Conservation (phyloP, 2,888 invertebrate genomes). For the Gymnoscelis rufifasciata region DNA sequence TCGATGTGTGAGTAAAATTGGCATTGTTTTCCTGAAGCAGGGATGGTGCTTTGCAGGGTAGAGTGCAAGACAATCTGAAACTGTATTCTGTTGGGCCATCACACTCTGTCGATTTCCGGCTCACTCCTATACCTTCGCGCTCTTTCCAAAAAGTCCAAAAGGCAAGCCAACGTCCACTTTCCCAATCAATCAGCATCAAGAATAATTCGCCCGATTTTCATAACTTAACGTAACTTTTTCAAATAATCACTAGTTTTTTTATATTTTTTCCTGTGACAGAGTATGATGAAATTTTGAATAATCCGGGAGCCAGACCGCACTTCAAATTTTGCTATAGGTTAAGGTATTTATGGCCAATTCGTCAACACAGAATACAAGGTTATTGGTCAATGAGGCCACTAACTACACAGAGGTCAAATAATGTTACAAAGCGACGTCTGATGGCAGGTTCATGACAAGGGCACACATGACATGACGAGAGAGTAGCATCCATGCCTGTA, state of each 20-base stretch:
- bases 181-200: too few species aligned
- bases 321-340: background rate
- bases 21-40: conserved; percentile 76
- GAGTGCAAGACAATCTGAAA: conserved; percentile 65
- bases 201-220: too few species aligned
- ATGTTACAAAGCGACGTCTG: conserved; percentile 7
- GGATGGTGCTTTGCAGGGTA: conserved; percentile 70
- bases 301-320: conserved; percentile 2
- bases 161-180: too few species aligned
- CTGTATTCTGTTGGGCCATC: conserved; percentile 58
- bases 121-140: too few species aligned
- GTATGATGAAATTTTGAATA: conserved; percentile 13
- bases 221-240: too few species aligned
- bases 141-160: too few species aligned
- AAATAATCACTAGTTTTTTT: background rate
- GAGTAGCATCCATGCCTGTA: conserved; percentile 8
- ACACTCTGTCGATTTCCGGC: conserved; percentile 50
- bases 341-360: conserved; percentile 9
- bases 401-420: conserved; percentile 10
- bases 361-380: conserved; percentile 9
- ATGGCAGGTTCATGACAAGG: conserved; percentile 2
- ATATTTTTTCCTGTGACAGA: conserved; percentile 4
- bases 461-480: conserved; percentile 4
- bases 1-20: conserved; percentile 56
- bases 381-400: background rate